These are phyloP conservation scores for Cremastinae sp. DNA, from an alignment of 2,888 invertebrate genomes.

Conservation along the genomic window DNA sequence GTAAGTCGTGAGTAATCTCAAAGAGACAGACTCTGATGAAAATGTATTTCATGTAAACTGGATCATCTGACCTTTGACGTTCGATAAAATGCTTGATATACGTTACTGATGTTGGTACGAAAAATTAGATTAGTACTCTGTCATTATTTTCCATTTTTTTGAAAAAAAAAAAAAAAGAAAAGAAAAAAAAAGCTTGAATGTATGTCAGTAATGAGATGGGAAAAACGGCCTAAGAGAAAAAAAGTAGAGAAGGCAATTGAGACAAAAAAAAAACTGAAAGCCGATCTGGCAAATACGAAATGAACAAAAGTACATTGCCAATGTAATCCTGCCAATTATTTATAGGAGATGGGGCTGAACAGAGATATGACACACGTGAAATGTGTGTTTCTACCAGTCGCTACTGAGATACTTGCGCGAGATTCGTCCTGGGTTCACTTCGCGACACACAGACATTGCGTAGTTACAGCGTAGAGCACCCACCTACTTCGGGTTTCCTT, in stretches of 20 bases:
- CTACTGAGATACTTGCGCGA: slow-evolving; percentile 78
- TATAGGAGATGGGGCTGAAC: slow-evolving; percentile 80
- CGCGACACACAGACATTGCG: slow-evolving; percentile 76
- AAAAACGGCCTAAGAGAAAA: background rate
- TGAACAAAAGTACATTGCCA: slow-evolving; percentile 71
- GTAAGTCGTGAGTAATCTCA: slow-evolving; percentile 42
- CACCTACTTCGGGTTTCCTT: slow-evolving; percentile 76
- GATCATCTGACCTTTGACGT: background rate
- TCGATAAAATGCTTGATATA: slow-evolving; percentile 8
- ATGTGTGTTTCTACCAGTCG: slow-evolving; percentile 70
- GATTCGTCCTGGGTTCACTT: slow-evolving; percentile 79
- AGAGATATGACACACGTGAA: slow-evolving; percentile 73
- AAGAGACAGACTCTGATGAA: slow-evolving; percentile 1
- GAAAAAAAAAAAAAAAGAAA: no score
- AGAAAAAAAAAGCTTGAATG: background rate
- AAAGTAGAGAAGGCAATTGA: slow-evolving; percentile 7
- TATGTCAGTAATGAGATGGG: background rate
- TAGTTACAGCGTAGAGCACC: slow-evolving; percentile 80
- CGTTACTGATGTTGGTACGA: slow-evolving; percentile 16
- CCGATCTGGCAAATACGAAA: slow-evolving; percentile 49
- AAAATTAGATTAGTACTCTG: slow-evolving; percentile 1
- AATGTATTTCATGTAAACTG: background rate
- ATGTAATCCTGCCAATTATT: slow-evolving; percentile 80
- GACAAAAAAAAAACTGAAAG: slow-evolving; percentile 43
- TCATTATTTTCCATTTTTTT: background rate